Conservation (phyloP, 2,888 invertebrate species). For the Eupeodes latifasciatus region DNA sequence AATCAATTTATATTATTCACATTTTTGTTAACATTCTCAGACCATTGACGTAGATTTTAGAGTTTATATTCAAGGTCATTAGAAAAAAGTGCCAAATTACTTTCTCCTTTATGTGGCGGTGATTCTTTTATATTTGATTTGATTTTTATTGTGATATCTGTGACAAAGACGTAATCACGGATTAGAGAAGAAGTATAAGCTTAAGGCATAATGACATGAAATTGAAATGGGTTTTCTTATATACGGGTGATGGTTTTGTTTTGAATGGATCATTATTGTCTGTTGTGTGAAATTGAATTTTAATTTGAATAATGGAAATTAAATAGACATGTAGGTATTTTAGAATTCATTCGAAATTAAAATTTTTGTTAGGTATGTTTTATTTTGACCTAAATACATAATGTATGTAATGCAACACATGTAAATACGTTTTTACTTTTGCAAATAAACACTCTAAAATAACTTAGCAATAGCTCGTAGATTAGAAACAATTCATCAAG, state of each 20-base stretch:
- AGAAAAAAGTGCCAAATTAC: neutral
- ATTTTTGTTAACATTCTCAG: too few relatives aligned
- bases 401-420: too few relatives aligned
- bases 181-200: neutral
- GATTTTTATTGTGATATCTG: neutral
- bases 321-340: too few relatives aligned
- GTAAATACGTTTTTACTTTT: too few relatives aligned
- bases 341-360: too few relatives aligned
- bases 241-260: neutral
- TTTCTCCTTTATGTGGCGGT: constrained; percentile 1
- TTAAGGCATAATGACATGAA: neutral
- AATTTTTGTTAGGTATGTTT: too few relatives aligned
- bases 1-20: neutral
- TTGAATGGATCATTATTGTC: neutral
- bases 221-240: neutral
- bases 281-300: too few relatives aligned
- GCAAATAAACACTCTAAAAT: too few relatives aligned
- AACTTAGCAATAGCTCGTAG: too few relatives aligned
- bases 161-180: neutral
- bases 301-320: too few relatives aligned
- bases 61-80: constrained; percentile 29
- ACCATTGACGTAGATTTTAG: neutral
- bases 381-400: too few relatives aligned
- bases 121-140: constrained; percentile 16
- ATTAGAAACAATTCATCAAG: too few relatives aligned